A percentile compares a stretch with the other conserved stretches of the same genome.
phyloP scores from a whole-genome alignment of 2,888 invertebrate species.

The Stenoptilia bipunctidactyla region DNA sequence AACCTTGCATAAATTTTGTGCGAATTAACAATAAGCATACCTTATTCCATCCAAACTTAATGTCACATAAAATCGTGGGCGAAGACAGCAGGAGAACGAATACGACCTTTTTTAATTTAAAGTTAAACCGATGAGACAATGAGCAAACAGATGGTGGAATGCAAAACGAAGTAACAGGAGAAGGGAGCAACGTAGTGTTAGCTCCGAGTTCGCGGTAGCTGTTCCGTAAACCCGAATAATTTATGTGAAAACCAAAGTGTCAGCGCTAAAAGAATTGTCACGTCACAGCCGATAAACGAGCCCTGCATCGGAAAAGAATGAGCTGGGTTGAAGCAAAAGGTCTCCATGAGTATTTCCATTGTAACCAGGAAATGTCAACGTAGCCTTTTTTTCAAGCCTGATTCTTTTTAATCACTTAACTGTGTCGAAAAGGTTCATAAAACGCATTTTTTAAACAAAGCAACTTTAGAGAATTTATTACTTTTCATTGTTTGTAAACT shows the following conservation, averaged over 20 bases:
- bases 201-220: slow-evolving; percentile 40
- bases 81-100: slow-evolving; percentile 42
- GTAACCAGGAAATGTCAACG: too few species aligned
- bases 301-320: slow-evolving; percentile 28
- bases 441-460: neutral
- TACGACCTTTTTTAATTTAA: slow-evolving; percentile 57
- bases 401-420: too few species aligned
- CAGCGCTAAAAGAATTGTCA: slow-evolving; percentile 51
- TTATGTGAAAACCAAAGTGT: slow-evolving; percentile 57
- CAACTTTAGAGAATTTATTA: slow-evolving; percentile 22
- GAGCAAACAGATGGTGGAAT: slow-evolving; percentile 67
- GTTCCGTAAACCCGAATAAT: slow-evolving; percentile 43
- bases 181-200: slow-evolving; percentile 26
- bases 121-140: slow-evolving; percentile 61
- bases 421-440: neutral
- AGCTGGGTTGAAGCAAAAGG: slow-evolving; percentile 11
- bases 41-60: slow-evolving; percentile 62
- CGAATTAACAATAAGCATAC: slow-evolving; percentile 55
- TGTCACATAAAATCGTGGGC: slow-evolving; percentile 67
- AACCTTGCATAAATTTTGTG: slow-evolving; percentile 44
- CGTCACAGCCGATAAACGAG: slow-evolving; percentile 49
- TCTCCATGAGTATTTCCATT: neutral
- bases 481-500: slow-evolving; percentile 22
- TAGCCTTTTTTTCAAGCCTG: too few species aligned
- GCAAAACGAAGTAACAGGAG: slow-evolving; percentile 48